Percentiles rank a stretch among this genome's conserved stretches.
Evolutionary conservation across 2,113 vertebrate species (phyloP).

Genomic region (Orcinus orca): DNA sequence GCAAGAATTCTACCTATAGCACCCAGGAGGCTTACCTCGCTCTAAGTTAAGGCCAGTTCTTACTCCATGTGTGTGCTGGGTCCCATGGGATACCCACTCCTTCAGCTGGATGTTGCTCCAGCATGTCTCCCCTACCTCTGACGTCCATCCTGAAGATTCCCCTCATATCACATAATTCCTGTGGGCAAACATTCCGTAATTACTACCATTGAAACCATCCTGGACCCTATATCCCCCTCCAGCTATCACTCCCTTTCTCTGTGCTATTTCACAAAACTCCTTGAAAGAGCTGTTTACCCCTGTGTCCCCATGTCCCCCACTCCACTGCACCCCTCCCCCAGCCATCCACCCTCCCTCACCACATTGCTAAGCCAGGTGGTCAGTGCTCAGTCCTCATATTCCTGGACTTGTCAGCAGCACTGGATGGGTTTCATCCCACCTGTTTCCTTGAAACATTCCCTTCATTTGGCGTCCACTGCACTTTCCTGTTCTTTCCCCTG

Average conservation of each 20-base stretch:
- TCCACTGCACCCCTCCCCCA: neutral
- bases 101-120: no score
- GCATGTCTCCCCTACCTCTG: fast-evolving
- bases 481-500: neutral
- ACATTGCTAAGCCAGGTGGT: fast-evolving
- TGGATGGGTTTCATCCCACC: neutral
- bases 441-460: neutral
- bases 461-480: no score
- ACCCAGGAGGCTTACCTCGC: neutral
- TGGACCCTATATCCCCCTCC: neutral
- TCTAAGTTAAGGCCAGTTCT: neutral
- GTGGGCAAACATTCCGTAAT: neutral
- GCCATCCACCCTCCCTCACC: fast-evolving
- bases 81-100: fast-evolving
- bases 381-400: neutral
- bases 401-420: neutral
- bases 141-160: neutral
- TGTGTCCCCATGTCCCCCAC: fast-evolving
- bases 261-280: neutral
- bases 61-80: fast-evolving
- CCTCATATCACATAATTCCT: neutral
- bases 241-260: neutral
- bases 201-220: neutral
- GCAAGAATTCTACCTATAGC: neutral
- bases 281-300: neutral